Conservation (phyloP, 37 sponge, comb jelly and placozoan genomes). For the Oscarella lobularis region DNA sequence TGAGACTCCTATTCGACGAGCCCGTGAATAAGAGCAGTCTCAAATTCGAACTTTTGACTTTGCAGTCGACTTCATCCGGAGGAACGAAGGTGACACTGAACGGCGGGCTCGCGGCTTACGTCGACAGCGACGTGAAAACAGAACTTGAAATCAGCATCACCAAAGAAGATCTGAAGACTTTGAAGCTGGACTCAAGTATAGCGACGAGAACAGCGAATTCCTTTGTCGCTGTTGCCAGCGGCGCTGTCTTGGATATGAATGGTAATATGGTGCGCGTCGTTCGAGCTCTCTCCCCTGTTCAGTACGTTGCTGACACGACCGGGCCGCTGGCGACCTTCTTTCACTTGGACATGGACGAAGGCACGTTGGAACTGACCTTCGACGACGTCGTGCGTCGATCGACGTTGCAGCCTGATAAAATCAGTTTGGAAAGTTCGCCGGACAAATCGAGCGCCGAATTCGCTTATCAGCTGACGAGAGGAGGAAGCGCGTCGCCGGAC, state of each 20-base stretch:
- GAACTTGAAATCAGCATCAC: conserved; percentile 32
- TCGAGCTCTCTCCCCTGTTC: conserved; percentile 24
- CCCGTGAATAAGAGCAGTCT: conserved; percentile 40
- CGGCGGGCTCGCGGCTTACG: neutral
- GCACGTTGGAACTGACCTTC: conserved; percentile 41
- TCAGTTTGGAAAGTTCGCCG: conserved; percentile 40
- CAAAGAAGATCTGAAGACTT: conserved; percentile 32
- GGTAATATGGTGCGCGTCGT: conserved; percentile 34
- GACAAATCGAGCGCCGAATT: conserved; percentile 11
- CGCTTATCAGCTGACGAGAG: conserved; percentile 29
- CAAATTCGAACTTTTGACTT: neutral
- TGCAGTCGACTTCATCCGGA: conserved; percentile 21
- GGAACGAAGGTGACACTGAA: neutral
- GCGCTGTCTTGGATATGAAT: conserved; percentile 41
- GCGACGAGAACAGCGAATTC: conserved; percentile 28
- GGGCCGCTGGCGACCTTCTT: conserved; percentile 35
- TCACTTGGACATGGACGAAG: conserved; percentile 44
- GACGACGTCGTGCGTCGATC: conserved; percentile 54
- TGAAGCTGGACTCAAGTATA: conserved; percentile 56
- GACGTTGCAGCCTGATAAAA: conserved; percentile 23
- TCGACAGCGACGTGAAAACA: neutral
- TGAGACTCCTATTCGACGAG: conserved; percentile 52
- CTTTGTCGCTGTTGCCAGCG: conserved; percentile 27
- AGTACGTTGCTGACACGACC: conserved; percentile 32
- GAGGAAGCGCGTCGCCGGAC: neutral